A percentile compares a stretch with the other conserved stretches of the same genome.
Conservation (phyloP, 1,140 invertebrate genomes). For the Dufourea novaeangliae region DNA sequence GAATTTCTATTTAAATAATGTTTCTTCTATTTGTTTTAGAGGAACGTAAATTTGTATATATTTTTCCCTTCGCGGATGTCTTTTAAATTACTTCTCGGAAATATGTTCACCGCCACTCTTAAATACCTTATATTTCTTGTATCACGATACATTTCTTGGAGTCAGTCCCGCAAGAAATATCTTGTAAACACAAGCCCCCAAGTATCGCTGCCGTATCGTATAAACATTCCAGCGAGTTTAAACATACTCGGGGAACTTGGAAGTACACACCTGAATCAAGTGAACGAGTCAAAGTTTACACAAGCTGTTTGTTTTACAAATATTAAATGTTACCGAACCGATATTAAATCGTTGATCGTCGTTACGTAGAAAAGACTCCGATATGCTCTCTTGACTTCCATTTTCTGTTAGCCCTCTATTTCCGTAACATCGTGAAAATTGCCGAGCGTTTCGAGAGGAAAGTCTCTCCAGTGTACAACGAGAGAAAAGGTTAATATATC, state of each 20-base stretch:
- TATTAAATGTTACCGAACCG: not conserved
- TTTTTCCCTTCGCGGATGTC: not conserved
- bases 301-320: not conserved
- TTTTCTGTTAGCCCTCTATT: not conserved
- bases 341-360: not conserved
- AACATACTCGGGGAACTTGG: not conserved
- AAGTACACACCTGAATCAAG: not conserved
- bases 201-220: not conserved
- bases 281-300: not conserved
- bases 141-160: not conserved
- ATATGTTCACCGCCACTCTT: not conserved
- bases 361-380: not conserved
- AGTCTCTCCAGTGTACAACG: slow-evolving; percentile 32
- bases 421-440: slow-evolving; percentile 38
- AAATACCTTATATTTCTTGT: too few relatives aligned
- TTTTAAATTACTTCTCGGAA: not conserved
- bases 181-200: not conserved
- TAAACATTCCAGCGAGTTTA: not conserved
- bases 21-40: too few relatives aligned
- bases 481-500: slow-evolving; percentile 44
- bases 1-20: too few relatives aligned
- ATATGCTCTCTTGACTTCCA: not conserved
- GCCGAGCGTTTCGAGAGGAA: slow-evolving; percentile 30
- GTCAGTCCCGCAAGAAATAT: not conserved
- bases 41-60: too few relatives aligned